Conservation (phyloP, 2,797 vertebrate species). For the Sebastolobus alascanus region DNA sequence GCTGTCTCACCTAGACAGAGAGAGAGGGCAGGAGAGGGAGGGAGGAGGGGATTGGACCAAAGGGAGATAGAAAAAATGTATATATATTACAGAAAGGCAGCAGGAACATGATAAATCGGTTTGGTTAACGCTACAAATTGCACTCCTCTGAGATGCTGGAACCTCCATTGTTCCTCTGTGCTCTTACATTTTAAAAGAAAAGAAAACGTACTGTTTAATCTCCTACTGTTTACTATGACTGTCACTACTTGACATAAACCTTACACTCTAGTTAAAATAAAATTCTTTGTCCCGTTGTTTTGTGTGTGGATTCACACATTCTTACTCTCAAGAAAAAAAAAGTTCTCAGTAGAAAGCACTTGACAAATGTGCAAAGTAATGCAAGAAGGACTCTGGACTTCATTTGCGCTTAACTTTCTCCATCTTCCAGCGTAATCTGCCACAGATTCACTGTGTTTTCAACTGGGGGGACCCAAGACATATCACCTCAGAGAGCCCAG, state of each 20-base stretch:
- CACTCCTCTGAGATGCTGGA: background rate
- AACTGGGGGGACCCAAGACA: background rate
- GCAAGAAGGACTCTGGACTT: conserved; percentile 14
- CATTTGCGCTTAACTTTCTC: conserved; percentile 5
- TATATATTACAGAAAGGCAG: conserved; percentile 14
- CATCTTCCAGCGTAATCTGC: conserved; percentile 2
- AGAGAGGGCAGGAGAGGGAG: conserved; percentile 6
- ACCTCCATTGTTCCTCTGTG: conserved; percentile 7
- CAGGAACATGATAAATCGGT: conserved; percentile 23
- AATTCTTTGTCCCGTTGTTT: background rate
- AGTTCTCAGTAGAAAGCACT: conserved; percentile 4
- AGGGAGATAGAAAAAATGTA: background rate
- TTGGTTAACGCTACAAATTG: conserved; percentile 29
- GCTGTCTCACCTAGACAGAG: conserved; percentile 85
- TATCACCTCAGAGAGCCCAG: conserved; percentile 13
- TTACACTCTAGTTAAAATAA: background rate
- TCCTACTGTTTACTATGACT: conserved; percentile 28
- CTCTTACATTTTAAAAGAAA: background rate
- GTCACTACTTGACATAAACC: conserved; percentile 18
- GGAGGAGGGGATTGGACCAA: conserved; percentile 7
- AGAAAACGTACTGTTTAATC: background rate
- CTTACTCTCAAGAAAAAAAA: background rate
- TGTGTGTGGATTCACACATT: background rate
- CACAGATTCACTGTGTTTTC: conserved; percentile 33
- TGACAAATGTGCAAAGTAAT: background rate